Base-by-base conservation (phyloP, 2,888 invertebrate species). In the Agrilus mali region DNA sequence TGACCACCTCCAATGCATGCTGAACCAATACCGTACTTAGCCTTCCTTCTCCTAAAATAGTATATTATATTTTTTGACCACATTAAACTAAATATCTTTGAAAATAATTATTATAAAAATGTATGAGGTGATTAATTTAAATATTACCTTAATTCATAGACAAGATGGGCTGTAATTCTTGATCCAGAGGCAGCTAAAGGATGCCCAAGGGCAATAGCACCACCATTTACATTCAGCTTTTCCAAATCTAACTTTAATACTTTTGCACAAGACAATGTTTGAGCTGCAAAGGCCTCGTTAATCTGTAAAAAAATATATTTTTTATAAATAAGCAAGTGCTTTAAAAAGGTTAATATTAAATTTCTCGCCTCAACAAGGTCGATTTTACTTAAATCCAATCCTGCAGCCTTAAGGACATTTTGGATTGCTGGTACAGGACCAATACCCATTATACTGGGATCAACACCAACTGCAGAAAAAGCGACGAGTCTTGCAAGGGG, bases 1-100 rank as follows among this genome's bases (percentile, higher is more conserved):
- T 97, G 96, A 3, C 97, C 97, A 36, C 97, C 97, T 22, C 97
- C 97, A 68, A 98, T 97, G 66, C 97, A 98, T 0, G 97, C 97
- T 1, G 95, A 85, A 8, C 96, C 97, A 61, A 98, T 82, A 31
- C 80, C 95, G 47, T 84, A 78, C 66, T 90, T 93, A 20, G 80
- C 77, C 38, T 84, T 82, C 50, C 84, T 82, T 50, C 92, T 80
- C 68, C 93, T 92, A 63, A 13, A 67, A 69, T 49, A 48, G 44
- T n/a, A n/a, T n/a, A 55, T 42, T 41, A 20, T 22, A 39, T 12
- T 52, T 47, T 17, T 2, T 17, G 17, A 17, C 17, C 4, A 4
- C 4, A 4, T 4, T 17, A 17, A 4, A 4, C 2, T 4, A 17
- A 17, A 17, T 17, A 17, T 17, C 17, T 17, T 35, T 33, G 20